These are phyloP conservation scores for Pyrrhia umbra DNA, from an alignment of 2,888 invertebrate genomes.

Conservation along the genomic window DNA sequence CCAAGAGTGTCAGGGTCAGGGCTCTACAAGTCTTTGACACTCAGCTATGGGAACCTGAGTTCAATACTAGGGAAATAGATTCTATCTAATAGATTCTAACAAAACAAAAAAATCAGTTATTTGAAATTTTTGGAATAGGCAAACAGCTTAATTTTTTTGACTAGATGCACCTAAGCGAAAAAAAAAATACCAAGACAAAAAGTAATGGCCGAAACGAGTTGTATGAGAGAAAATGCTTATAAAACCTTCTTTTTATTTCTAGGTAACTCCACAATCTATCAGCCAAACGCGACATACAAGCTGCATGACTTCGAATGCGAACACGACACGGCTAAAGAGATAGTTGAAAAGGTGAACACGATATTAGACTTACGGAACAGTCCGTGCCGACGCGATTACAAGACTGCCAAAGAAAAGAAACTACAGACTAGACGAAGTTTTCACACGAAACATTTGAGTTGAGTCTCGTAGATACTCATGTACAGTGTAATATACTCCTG, in stretches of 20 bases:
- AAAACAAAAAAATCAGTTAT: too few species aligned
- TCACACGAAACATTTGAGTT: constrained; percentile 83
- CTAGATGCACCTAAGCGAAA: too few species aligned
- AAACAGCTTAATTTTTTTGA: too few species aligned
- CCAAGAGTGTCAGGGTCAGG: too few species aligned
- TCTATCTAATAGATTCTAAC: too few species aligned
- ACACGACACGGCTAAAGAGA: constrained; percentile 93
- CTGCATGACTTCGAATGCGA: constrained; percentile 97
- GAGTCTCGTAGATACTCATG: constrained; percentile 64
- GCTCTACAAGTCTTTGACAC: too few species aligned
- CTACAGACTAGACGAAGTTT: constrained; percentile 91
- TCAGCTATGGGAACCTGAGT: too few species aligned
- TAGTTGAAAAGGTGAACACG: constrained; percentile 96
- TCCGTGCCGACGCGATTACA: constrained; percentile 94
- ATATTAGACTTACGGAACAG: constrained; percentile 96
- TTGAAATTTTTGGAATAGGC: too few species aligned
- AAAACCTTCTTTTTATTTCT: constrained; percentile 33
- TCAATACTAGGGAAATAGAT: too few species aligned
- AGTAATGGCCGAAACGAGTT: not conserved
- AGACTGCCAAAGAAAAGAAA: constrained; percentile 93
- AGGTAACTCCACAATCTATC: constrained; percentile 75
- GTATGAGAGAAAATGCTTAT: not conserved
- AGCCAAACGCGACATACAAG: constrained; percentile 92
- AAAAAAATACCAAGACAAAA: not conserved
- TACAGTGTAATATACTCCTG: constrained; percentile 64